These are phyloP conservation scores for Lasioglossum calceatum DNA, from an alignment of 2,888 invertebrate genomes.

Conservation along the genomic window DNA sequence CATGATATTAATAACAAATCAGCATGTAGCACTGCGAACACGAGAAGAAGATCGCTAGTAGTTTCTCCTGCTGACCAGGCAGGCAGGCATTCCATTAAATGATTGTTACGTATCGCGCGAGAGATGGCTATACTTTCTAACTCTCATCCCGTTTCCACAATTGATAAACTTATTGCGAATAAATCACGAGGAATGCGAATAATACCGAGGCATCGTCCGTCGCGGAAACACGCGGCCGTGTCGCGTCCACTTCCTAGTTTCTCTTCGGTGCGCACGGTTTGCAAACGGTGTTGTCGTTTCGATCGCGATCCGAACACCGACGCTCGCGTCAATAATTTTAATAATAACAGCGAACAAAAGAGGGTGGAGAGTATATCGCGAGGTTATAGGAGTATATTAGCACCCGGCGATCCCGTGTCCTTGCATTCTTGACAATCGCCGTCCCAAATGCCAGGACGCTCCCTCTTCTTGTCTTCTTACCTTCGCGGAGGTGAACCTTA, in stretches of 20 bases:
- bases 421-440: conserved; percentile 74
- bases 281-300: conserved; percentile 19
- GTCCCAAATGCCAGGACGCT: conserved; percentile 77
- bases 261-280: conserved; percentile 44
- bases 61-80: conserved; percentile 9
- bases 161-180: conserved; percentile 59
- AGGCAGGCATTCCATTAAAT: neutral
- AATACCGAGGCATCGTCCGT: conserved; percentile 22
- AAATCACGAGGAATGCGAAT: conserved; percentile 46
- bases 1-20: conserved; percentile 6
- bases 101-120: neutral
- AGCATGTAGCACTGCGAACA: neutral
- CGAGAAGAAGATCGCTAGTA: neutral
- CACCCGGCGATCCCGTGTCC: conserved; percentile 64
- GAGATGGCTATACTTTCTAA: conserved; percentile 23
- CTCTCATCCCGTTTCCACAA: conserved; percentile 17
- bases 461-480: conserved; percentile 66
- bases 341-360: conserved; percentile 35
- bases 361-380: conserved; percentile 13
- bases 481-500: conserved; percentile 56
- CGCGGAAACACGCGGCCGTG: conserved; percentile 24
- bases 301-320: neutral
- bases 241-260: conserved; percentile 66
- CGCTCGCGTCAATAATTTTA: conserved; percentile 42
- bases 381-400: conserved; percentile 10